Conservation (phyloP, 2,888 invertebrate species). For the Odontocerum albicorne region DNA sequence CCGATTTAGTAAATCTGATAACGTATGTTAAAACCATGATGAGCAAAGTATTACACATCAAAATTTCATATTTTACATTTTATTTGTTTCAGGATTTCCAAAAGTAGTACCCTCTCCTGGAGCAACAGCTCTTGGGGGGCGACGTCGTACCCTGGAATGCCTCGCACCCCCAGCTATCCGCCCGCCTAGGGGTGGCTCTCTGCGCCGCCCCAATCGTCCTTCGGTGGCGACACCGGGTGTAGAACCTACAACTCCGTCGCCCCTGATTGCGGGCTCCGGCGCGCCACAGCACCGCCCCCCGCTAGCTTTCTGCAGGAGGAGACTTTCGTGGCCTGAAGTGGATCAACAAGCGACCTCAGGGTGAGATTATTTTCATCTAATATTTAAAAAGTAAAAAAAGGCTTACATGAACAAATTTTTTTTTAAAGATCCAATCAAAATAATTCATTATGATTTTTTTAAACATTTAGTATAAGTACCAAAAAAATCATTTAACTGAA, state of each 20-base stretch:
- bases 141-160: constrained; percentile 67
- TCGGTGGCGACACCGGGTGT: constrained; percentile 44
- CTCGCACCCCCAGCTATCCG: constrained; percentile 56
- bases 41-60: too few relatives aligned
- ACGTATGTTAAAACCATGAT: too few relatives aligned
- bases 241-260: constrained; percentile 43
- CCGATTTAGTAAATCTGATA: too few relatives aligned
- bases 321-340: constrained; percentile 83
- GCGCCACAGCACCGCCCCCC: constrained; percentile 67
- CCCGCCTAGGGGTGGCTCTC: constrained; percentile 57
- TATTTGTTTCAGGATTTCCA: constrained; percentile 60
- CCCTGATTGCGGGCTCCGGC: constrained; percentile 52
- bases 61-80: too few relatives aligned
- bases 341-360: constrained; percentile 82
- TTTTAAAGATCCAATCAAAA: not conserved
- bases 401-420: not conserved
- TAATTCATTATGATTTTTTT: not conserved
- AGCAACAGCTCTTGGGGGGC: constrained; percentile 55
- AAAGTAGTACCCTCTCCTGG: constrained; percentile 73
- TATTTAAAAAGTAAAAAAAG: not conserved
- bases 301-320: constrained; percentile 74
- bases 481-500: too few relatives aligned
- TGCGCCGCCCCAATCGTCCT: constrained; percentile 58
- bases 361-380: constrained; percentile 55
- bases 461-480: too few relatives aligned